Percentiles rank a stretch among this genome's conserved stretches.
Conservation (phyloP, 2,797 vertebrate genomes). For the Scomberomorus guttatus region DNA sequence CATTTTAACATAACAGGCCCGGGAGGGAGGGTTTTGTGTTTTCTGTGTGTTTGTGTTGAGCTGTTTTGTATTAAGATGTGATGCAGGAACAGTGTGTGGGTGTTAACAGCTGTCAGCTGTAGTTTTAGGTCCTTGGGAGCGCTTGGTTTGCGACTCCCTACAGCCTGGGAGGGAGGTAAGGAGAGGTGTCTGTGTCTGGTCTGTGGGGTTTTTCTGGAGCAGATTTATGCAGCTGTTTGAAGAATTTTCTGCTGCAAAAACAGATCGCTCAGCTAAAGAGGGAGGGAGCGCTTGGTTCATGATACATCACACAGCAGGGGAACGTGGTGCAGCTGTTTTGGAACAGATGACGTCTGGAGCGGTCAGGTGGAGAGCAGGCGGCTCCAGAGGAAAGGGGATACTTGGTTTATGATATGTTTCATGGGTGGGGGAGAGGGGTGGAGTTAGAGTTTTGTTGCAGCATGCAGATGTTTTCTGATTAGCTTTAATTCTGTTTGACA, state of each 20-base stretch:
- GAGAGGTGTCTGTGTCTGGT: neutral
- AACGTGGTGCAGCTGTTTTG: slow-evolving; percentile 10
- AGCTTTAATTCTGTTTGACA: slow-evolving; percentile 3
- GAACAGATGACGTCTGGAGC: slow-evolving; percentile 2
- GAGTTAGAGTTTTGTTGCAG: neutral
- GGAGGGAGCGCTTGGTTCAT: slow-evolving; percentile 38
- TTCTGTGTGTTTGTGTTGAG: neutral
- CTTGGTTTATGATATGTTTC: slow-evolving; percentile 3
- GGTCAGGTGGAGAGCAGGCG: slow-evolving; percentile 5
- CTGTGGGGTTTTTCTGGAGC: neutral
- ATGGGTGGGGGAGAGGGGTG: neutral
- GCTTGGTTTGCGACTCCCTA: neutral
- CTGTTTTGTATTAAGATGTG: neutral
- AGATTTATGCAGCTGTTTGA: slow-evolving; percentile 8
- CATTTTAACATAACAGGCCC: neutral
- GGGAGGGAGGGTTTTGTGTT: neutral
- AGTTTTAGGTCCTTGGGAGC: neutral
- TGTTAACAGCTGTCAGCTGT: slow-evolving; percentile 29
- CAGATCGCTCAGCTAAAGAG: neutral
- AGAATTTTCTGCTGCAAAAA: neutral
- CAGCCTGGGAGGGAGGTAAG: neutral
- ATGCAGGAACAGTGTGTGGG: neutral
- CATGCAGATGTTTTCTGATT: neutral
- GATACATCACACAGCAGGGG: slow-evolving; percentile 4
- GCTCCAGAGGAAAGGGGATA: neutral